Evolutionary conservation across 2,113 vertebrate species (phyloP).

Genomic region (Ciconia stormi): DNA sequence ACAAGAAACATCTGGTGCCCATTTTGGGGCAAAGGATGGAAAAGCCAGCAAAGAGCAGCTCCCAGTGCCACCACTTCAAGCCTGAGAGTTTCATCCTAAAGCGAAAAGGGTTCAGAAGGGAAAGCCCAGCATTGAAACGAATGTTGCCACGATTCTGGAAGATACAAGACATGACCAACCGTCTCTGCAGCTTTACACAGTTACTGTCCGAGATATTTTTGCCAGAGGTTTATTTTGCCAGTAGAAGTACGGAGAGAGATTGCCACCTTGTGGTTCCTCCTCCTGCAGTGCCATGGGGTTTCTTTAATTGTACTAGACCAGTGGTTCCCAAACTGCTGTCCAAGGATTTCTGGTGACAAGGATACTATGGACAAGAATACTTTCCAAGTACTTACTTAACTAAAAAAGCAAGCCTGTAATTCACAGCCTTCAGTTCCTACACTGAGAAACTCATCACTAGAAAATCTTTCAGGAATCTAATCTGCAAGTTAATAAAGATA

Average conservation of each 20-base stretch:
- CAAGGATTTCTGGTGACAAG: background rate
- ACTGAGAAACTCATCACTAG: background rate
- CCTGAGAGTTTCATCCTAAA: background rate
- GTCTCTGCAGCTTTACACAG: background rate
- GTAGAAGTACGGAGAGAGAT: constrained; percentile 1
- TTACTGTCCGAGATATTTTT: background rate
- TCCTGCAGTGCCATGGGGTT: background rate
- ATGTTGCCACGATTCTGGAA: background rate
- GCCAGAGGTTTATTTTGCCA: background rate
- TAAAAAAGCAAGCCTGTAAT: background rate
- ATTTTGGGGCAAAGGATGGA: background rate
- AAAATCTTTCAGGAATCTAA: background rate
- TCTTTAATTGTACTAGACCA: background rate
- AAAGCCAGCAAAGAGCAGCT: background rate
- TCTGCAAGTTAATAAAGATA: background rate
- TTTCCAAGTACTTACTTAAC: background rate
- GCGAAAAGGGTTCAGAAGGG: background rate
- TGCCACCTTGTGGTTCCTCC: constrained; percentile 61
- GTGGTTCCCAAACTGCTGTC: background rate
- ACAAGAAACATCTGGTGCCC: background rate
- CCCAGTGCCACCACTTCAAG: background rate
- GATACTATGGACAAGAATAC: background rate
- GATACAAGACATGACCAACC: background rate
- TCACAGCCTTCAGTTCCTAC: background rate
- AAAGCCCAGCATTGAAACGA: background rate